Base-by-base conservation (phyloP, 2,113 vertebrate genomes). In the Alaudala cheleensis region DNA sequence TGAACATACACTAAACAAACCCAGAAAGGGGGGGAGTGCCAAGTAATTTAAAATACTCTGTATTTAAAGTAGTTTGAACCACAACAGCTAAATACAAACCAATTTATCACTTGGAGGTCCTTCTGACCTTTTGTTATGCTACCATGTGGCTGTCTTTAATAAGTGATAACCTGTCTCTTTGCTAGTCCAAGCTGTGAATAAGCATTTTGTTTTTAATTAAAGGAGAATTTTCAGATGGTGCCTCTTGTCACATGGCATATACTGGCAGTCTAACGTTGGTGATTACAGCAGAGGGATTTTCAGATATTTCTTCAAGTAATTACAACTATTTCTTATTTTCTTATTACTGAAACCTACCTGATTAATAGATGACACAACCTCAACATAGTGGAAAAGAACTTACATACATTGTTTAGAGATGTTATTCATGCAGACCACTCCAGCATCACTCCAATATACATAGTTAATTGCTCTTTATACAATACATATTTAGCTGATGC, bases 81-180 rank as follows among this genome's bases (percentile, higher is more conserved):
- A 82, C 57, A 87, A 64, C 45, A 76, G n/a, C 67, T 85, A 95
- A 90, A 76, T 42, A 81, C 49, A 85, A 64, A 89, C 45, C 54
- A 23, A 71, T 67, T 79, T 74, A 87, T 70, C 62, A 81, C 71
- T 45, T 83, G 31, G 40, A 74, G 49, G 71, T 78, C 62, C 78
- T 91, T 89, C 57, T 87, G 92, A 88, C 54, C 90, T 92, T 93
- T 56, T 82, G 54, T 92, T 77, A 86, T 24, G 12, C 39, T 86
- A 61, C 50, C 56, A 73, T 25, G 24, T 65, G 76, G 62, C 51
- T 81, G 73, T 45, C 47, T 29, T 70, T 62, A 90, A 33, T 33
- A 19, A 84, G 47, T 23, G 40, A 84, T n/a, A 91, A 42, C 37
- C 81, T 65, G 57, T 83, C 84, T 65, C 71, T 80, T 74, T 57